phyloP scores from a whole-genome alignment of 1,140 invertebrate species.

The Listronotus bonariensis region DNA sequence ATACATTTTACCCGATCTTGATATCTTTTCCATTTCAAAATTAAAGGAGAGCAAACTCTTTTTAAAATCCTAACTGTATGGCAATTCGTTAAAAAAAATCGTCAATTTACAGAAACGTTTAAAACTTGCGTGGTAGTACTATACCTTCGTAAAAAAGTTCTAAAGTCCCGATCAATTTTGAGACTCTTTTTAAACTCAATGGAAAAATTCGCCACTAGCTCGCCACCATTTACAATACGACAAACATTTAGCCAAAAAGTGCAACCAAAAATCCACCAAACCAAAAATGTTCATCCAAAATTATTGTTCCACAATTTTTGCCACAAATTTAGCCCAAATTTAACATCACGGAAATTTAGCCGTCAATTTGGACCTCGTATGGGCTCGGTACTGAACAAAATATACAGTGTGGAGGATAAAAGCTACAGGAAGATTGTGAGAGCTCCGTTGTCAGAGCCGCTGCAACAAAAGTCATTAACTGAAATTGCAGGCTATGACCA shows the following conservation, averaged over 20 bases:
- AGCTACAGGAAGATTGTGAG: conserved; percentile 49
- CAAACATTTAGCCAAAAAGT: conserved; percentile 15
- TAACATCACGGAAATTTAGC: conserved; percentile 35
- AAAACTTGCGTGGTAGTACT: no score
- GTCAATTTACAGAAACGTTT: no score
- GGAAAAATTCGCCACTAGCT: not conserved
- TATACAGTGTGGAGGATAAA: conserved; percentile 42
- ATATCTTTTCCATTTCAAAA: no score
- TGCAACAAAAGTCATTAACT: conserved; percentile 55
- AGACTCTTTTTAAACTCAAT: conserved; percentile 9
- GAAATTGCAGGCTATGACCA: conserved; percentile 53
- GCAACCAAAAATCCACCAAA: not conserved
- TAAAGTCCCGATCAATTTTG: not conserved
- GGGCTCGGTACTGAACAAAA: conserved; percentile 43
- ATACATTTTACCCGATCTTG: no score
- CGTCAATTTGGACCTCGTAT: conserved; percentile 30
- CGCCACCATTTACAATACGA: not conserved
- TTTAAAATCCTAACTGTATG: no score
- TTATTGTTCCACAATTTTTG: conserved; percentile 4
- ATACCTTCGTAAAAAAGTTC: no score
- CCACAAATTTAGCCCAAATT: not conserved
- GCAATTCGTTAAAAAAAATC: no score
- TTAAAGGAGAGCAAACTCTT: no score
- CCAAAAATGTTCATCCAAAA: conserved; percentile 11
- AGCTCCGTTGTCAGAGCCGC: conserved; percentile 55